A percentile compares a stretch with the other conserved stretches of the same genome.
phyloP scores from a whole-genome alignment of 2,113 vertebrate species.

The Ciconia boyciana region DNA sequence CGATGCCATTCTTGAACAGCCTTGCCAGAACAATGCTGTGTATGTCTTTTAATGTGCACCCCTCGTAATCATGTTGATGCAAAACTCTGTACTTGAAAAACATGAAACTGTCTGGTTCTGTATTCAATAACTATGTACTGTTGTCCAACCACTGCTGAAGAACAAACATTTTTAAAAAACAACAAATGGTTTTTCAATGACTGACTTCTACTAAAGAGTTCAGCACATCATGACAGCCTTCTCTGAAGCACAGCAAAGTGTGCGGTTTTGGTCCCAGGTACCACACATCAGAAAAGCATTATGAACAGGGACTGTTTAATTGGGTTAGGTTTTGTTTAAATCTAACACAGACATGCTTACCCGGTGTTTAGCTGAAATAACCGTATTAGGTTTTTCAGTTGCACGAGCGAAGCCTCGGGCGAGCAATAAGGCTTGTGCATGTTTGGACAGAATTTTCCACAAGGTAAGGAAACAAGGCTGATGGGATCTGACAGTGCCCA shows the following conservation, averaged over 20 bases:
- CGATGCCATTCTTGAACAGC: not conserved
- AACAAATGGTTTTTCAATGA: not conserved
- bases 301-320: not conserved
- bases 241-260: rapidly evolving
- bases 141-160: not conserved
- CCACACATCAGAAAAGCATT: rapidly evolving
- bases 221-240: not conserved
- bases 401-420: not conserved
- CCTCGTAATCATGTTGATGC: not conserved
- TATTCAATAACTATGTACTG: rapidly evolving
- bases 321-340: not conserved
- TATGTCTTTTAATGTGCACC: rapidly evolving
- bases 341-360: not conserved
- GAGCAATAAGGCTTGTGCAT: not conserved
- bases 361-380: not conserved
- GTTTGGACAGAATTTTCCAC: not conserved
- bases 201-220: not conserved
- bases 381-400: not conserved
- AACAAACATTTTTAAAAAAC: rapidly evolving
- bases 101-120: not conserved
- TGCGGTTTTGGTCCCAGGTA: rapidly evolving
- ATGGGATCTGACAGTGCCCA: conserved; percentile 13
- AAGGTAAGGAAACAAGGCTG: not conserved
- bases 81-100: not conserved
- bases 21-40: rapidly evolving